A percentile compares a stretch with the other conserved stretches of the same genome.
phyloP scores from a whole-genome alignment of 1,140 invertebrate species.

The Heliconius melpomene region DNA sequence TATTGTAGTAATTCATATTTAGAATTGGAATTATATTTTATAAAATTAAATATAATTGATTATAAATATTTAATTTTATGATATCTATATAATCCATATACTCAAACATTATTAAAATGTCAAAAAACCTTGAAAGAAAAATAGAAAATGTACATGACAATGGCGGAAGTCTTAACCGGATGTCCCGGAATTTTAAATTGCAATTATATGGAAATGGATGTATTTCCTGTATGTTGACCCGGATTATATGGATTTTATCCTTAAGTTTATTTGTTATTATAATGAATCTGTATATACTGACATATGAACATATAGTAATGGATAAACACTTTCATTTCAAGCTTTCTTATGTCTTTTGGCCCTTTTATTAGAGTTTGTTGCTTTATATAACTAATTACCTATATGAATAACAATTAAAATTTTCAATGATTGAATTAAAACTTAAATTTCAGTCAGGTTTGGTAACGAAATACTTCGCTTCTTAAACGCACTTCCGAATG shows the following conservation, averaged over 20 bases:
- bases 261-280: background rate
- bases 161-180: constrained; percentile 58
- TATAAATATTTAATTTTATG: too few species aligned
- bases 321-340: background rate
- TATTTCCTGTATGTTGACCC: constrained; percentile 63
- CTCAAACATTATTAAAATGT: background rate
- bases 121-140: background rate
- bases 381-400: too few species aligned
- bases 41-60: too few species aligned
- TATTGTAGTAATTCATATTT: background rate
- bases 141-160: background rate
- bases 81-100: background rate
- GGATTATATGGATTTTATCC: constrained; percentile 42
- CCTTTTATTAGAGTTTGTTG: too few species aligned
- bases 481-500: constrained; percentile 74
- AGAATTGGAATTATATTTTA: background rate
- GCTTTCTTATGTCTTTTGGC: too few species aligned
- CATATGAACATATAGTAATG: background rate
- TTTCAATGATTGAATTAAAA: background rate
- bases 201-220: constrained; percentile 64
- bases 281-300: background rate
- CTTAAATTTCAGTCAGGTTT: background rate
- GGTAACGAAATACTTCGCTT: constrained; percentile 19
- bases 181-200: constrained; percentile 59
- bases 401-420: too few species aligned